These are phyloP conservation scores for Donacobius atricapilla DNA, from an alignment of 2,113 vertebrate genomes.

Conservation along the genomic window DNA sequence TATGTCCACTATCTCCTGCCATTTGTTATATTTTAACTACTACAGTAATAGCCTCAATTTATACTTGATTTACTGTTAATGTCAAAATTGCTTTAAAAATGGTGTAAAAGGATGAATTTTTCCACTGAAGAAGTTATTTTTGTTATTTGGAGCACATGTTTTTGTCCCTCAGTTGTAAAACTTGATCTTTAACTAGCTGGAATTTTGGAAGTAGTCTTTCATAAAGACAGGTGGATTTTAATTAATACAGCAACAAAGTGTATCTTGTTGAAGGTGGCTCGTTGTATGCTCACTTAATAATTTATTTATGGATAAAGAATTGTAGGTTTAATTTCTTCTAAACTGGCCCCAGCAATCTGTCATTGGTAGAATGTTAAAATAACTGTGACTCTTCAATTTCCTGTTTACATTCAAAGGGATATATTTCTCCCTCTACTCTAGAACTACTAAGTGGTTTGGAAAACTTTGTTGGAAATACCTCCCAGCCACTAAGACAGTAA, in stretches of 20 bases:
- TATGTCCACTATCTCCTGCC: background rate
- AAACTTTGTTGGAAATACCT: background rate
- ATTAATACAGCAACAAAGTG: background rate
- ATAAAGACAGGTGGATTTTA: background rate
- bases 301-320: background rate
- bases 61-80: background rate
- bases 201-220: background rate
- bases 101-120: background rate
- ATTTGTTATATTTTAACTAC: background rate
- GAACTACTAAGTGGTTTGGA: background rate
- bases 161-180: background rate
- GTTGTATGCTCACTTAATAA: background rate
- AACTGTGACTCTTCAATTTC: background rate
- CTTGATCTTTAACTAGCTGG: background rate
- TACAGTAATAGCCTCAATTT: background rate
- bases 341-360: background rate
- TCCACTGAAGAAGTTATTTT: background rate
- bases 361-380: background rate
- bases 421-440: background rate
- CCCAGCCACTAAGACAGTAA: background rate
- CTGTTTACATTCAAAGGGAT: background rate
- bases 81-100: background rate
- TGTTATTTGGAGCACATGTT: background rate
- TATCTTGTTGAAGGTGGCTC: background rate
- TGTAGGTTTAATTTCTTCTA: background rate